Conservation (phyloP, 2,113 vertebrate genomes). For the Forbesichthys papilliferus region DNA sequence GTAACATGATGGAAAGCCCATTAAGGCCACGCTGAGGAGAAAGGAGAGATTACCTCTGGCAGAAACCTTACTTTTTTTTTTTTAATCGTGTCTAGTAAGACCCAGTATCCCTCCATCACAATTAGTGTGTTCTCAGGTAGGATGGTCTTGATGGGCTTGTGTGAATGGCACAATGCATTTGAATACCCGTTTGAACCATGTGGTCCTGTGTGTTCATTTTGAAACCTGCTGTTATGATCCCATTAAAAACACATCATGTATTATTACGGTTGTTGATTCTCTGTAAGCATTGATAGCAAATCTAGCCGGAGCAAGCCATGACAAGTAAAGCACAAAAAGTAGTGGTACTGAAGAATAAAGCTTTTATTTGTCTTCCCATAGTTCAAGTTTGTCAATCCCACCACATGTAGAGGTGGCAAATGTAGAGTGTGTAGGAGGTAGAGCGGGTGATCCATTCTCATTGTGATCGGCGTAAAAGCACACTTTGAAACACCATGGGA, state of each 20-base stretch:
- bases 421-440: slow-evolving; percentile 75
- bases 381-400: slow-evolving; percentile 76
- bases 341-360: slow-evolving; percentile 68
- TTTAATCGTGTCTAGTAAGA: slow-evolving; percentile 26
- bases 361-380: slow-evolving; percentile 74
- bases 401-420: slow-evolving; percentile 63
- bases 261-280: too few relatives aligned
- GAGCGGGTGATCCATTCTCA: slow-evolving; percentile 75
- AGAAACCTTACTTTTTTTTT: slow-evolving; percentile 14
- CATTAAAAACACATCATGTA: too few relatives aligned
- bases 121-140: slow-evolving; percentile 15
- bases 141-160: slow-evolving; percentile 27
- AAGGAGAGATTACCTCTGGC: not conserved
- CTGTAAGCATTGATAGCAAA: not conserved
- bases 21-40: not conserved
- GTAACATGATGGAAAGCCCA: slow-evolving; percentile 3
- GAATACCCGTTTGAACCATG: too few relatives aligned
- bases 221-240: too few relatives aligned
- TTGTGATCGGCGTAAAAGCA: slow-evolving; percentile 62
- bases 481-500: slow-evolving; percentile 60
- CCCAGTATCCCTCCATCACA: slow-evolving; percentile 12
- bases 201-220: too few relatives aligned
- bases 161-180: not conserved
- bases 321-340: not conserved
- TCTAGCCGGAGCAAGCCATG: not conserved